Percentiles rank a stretch among this genome's conserved stretches.
Conservation (phyloP, 2,113 vertebrate genomes). For the Macaca nemestrina region DNA sequence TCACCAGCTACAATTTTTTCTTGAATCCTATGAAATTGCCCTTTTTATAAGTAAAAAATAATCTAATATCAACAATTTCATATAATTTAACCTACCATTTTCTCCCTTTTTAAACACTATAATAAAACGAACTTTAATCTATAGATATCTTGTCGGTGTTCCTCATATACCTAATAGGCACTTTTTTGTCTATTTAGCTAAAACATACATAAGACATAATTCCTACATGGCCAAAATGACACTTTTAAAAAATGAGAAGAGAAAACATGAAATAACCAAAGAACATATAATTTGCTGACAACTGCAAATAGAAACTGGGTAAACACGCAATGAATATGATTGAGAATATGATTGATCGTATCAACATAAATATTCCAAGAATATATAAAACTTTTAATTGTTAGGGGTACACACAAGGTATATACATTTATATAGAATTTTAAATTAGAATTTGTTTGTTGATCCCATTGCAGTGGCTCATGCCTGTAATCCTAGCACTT, state of each 20-base stretch:
- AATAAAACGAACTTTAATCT: background rate
- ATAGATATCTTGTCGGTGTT: background rate
- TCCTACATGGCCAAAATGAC: background rate
- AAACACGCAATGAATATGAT: background rate
- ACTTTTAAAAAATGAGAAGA: background rate
- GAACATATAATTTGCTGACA: background rate
- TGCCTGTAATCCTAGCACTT: no score
- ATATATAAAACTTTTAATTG: background rate
- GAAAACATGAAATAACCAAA: background rate
- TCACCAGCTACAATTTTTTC: background rate
- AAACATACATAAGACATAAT: constrained; percentile 7
- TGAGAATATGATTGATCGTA: background rate
- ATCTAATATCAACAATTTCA: background rate
- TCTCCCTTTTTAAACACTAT: background rate
- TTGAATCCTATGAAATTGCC: background rate
- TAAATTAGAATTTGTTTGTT: no score
- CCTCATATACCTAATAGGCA: background rate
- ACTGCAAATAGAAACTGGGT: background rate
- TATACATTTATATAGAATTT: no score
- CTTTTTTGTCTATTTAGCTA: background rate
- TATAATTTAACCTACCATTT: background rate
- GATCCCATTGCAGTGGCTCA: no score
- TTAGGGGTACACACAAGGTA: no score
- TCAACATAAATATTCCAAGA: background rate
- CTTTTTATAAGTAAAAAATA: background rate